Percentiles rank a stretch among this genome's conserved stretches.
Evolutionary conservation across 2,888 invertebrate genomes (phyloP).

Genomic region (Apocheima hispidaria): DNA sequence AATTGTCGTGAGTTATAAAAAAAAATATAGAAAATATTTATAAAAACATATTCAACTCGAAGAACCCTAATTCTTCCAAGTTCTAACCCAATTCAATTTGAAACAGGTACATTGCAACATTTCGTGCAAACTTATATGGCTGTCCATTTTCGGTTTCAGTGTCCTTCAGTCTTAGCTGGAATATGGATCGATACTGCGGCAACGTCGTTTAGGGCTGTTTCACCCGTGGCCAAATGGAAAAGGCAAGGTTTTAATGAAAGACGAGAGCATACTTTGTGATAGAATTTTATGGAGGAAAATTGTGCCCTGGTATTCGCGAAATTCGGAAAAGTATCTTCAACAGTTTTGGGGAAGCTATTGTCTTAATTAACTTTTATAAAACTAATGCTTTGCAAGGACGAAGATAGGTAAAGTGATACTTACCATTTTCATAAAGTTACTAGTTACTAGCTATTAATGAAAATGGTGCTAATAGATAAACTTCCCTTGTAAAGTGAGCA

Average conservation of each 20-base stretch:
- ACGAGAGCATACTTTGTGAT: conserved; percentile 4
- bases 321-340: background rate
- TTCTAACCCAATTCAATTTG: background rate
- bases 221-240: conserved; percentile 35
- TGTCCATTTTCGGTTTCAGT: conserved; percentile 23
- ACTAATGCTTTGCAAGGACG: conserved; percentile 3
- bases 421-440: no score
- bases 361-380: background rate
- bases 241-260: conserved; percentile 34
- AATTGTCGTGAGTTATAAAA: no score
- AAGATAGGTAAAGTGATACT: background rate
- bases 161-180: conserved; percentile 49
- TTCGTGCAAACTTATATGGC: conserved; percentile 9
- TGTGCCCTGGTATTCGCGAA: background rate
- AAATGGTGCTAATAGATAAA: conserved; percentile 36
- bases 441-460: no score
- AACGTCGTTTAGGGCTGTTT: conserved; percentile 45
- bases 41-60: background rate
- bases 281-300: conserved; percentile 1
- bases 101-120: background rate
- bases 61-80: background rate
- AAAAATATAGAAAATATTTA: background rate
- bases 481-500: conserved; percentile 44
- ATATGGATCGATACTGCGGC: conserved; percentile 54
- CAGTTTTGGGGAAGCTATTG: background rate